phyloP scores from a whole-genome alignment of 2,888 invertebrate genomes.

The Biston betularia region DNA sequence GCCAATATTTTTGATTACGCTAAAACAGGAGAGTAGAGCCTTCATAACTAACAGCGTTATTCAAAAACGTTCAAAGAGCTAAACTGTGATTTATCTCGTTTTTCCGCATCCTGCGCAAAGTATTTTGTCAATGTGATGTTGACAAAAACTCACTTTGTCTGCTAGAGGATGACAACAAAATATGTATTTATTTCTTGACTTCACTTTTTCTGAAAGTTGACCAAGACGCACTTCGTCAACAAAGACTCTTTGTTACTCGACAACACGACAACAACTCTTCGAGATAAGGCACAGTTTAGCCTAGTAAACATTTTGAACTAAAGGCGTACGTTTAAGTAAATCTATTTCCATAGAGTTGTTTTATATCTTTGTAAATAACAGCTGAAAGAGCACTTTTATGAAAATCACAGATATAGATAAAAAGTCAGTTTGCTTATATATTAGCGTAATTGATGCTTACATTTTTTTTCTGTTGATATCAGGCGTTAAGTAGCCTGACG shows the following conservation, averaged over 20 bases:
- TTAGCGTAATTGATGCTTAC: not conserved
- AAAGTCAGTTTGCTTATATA: not conserved
- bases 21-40: conserved; percentile 32
- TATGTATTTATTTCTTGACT: too few species aligned
- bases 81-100: not conserved
- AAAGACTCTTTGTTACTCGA: too few species aligned
- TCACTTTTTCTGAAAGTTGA: too few species aligned
- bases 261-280: too few species aligned
- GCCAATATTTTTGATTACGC: conserved; percentile 31
- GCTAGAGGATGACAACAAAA: not conserved
- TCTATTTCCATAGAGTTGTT: conserved; percentile 16
- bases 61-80: not conserved
- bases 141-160: not conserved
- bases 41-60: conserved; percentile 1
- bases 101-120: not conserved
- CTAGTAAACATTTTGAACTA: conserved; percentile 5
- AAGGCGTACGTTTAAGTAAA: not conserved
- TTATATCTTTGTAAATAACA: conserved; percentile 29
- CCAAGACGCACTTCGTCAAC: too few species aligned
- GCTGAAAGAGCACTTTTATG: conserved; percentile 28
- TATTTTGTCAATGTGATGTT: not conserved
- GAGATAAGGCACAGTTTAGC: not conserved
- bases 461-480: conserved; percentile 39
- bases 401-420: conserved; percentile 12
- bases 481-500: conserved; percentile 94